A percentile compares a stretch with the other conserved stretches of the same genome.
These are phyloP conservation scores for Xerus rutilus DNA, from an alignment of 2,797 vertebrate species.

Conservation along the genomic window DNA sequence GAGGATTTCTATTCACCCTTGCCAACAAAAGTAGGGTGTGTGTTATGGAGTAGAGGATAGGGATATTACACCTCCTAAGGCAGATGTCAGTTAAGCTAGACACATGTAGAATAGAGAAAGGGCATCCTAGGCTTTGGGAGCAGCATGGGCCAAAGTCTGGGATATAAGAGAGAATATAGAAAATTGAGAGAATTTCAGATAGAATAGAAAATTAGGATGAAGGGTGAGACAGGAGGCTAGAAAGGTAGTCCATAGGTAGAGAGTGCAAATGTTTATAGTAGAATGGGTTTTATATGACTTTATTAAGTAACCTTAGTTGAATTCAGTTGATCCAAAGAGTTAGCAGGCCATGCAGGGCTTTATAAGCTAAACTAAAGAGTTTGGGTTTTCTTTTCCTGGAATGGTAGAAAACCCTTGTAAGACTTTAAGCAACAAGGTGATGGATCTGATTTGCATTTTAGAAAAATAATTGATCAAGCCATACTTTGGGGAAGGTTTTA, in stretches of 20 bases:
- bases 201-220: background rate
- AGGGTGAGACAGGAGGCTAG: background rate
- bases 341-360: background rate
- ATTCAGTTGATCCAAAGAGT: background rate
- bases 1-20: background rate
- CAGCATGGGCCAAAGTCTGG: background rate
- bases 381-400: background rate
- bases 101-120: background rate
- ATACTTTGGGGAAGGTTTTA: background rate
- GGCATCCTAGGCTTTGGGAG: background rate
- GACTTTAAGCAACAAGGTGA: background rate
- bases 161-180: background rate
- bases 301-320: background rate
- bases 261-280: background rate
- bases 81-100: background rate
- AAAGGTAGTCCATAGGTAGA: background rate
- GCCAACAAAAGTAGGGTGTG: background rate
- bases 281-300: background rate
- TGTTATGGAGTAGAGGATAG: too few species aligned
- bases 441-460: background rate
- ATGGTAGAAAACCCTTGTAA: background rate
- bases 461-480: background rate
- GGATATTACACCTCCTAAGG: background rate
- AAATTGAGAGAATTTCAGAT: background rate
- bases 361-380: background rate